Evolutionary conservation across 2,113 vertebrate species (phyloP), one percentile per base, ranked within the genome.

Genomic region (Sphyrna mokarran): DNA sequence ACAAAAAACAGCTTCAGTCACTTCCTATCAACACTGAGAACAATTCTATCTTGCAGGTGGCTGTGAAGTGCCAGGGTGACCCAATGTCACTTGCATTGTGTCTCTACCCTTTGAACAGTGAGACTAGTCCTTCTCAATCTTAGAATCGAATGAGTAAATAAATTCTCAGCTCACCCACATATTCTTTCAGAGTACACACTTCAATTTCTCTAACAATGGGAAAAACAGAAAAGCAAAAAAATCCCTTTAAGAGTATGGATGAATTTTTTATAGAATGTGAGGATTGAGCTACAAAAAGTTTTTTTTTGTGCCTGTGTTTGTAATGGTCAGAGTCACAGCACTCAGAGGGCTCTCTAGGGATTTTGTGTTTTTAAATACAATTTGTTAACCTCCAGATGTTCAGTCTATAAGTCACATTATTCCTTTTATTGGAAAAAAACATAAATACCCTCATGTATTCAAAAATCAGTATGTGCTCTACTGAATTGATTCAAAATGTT

Each of bases 121-220:
- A 96, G 96, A 97, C 97, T 97, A 97, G 98, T 98, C 98, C 97
- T 97, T 98, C 98, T 98, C 98, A 97, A 98, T 97, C 98, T 98
- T 97, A 98, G 98, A 98, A 98, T 97, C 98, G 98, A 97, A 98
- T 98, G 98, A 98, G 98, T 98, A 99, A 99, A 99, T 99, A 99
- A 98, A 99, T 98, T 98, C 98, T 97, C 97, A 98, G 97, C 98
- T 98, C 98, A 98, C 98, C 96, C 96, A 97, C 97, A 96, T 98
- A 97, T 98, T 98, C 98, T 98, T 98, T 98, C 98, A 97, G 97
- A 97, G 98, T 97, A 96, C 97, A 97, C 97, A 97, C 98, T 98
- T 98, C 99, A 98, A 98, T 99, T 99, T 99, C 99, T 99, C 98
- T 98, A 98, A 98, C 98, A 99, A 98, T 99, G 98, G 98, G 98